A percentile compares a stretch with the other conserved stretches of the same genome.
Evolutionary conservation across 2,888 invertebrate genomes (phyloP).

Genomic region (Cordylochernes scorpioides): DNA sequence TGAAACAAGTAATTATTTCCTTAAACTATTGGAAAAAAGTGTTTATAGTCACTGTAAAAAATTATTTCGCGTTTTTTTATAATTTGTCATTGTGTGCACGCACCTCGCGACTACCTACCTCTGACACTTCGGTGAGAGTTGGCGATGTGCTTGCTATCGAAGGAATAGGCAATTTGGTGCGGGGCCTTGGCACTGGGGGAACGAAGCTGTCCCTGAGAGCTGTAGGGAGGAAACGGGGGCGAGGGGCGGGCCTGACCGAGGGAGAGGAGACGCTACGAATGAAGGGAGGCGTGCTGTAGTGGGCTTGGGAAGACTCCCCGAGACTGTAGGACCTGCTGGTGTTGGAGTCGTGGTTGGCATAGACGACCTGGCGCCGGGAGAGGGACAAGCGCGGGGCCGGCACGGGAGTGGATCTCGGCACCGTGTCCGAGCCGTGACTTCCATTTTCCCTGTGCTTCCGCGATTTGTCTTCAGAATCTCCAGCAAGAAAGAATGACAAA

Average conservation of each 20-base stretch:
- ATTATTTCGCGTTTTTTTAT: too few relatives aligned
- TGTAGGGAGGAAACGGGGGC: slow-evolving; percentile 7
- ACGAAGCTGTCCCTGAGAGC: slow-evolving; percentile 3
- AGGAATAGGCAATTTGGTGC: slow-evolving; percentile 6
- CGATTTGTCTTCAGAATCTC: slow-evolving; percentile 4
- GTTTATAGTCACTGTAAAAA: too few relatives aligned
- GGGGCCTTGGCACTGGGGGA: slow-evolving; percentile 9
- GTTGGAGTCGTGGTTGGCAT: slow-evolving; percentile 10
- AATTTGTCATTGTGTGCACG: too few relatives aligned
- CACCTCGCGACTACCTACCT: slow-evolving; percentile 3
- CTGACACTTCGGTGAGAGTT: slow-evolving; percentile 10
- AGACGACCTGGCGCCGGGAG: slow-evolving; percentile 9
- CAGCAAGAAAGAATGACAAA: slow-evolving; percentile 9
- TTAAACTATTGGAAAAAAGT: too few relatives aligned
- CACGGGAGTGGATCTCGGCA: slow-evolving; percentile 7
- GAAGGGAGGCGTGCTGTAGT: slow-evolving; percentile 10
- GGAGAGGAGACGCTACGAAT: slow-evolving; percentile 13
- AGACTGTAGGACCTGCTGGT: slow-evolving; percentile 10
- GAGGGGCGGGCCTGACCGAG: slow-evolving; percentile 7
- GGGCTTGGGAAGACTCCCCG: slow-evolving; percentile 7
- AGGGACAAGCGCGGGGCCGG: slow-evolving; percentile 11
- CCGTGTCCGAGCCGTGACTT: slow-evolving; percentile 3
- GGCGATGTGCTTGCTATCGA: slow-evolving; percentile 11
- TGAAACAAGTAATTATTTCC: too few relatives aligned
- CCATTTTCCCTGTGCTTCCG: slow-evolving; percentile 3